Conservation (phyloP, 2,797 vertebrate genomes). For the Okamejei kenojei region DNA sequence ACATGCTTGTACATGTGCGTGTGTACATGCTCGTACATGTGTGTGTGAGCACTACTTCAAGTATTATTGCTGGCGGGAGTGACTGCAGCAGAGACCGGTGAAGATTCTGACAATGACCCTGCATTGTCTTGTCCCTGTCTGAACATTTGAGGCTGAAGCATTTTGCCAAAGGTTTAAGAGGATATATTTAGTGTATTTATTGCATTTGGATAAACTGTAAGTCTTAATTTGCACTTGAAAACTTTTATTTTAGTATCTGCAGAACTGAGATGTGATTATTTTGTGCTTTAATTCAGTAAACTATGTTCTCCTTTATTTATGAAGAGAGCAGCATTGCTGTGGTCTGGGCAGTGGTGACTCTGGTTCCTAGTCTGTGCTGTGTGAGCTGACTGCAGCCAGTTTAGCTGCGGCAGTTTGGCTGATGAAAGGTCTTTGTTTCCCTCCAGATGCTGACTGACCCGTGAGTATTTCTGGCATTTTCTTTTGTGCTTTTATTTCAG, state of each 20-base stretch:
- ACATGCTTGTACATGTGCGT: not conserved
- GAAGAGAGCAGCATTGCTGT: not conserved
- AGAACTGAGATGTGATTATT: not conserved
- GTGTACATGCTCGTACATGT: not conserved
- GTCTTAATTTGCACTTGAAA: constrained; percentile 24
- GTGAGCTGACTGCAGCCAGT: not conserved
- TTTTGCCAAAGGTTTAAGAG: not conserved
- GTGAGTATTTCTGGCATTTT: too few species aligned
- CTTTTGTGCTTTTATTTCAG: too few species aligned
- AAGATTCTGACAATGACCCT: not conserved
- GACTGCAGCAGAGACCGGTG: not conserved
- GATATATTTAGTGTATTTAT: not conserved
- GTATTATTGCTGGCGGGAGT: not conserved
- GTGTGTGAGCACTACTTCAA: not conserved
- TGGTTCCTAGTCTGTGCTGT: not conserved
- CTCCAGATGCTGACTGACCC: too few species aligned
- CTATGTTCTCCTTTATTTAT: not conserved
- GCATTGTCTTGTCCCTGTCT: not conserved
- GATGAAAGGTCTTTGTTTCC: too few species aligned
- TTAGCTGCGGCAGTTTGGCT: not conserved
- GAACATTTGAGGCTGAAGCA: not conserved
- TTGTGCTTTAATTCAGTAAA: not conserved
- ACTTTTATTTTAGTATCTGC: not conserved
- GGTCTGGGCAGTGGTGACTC: not conserved
- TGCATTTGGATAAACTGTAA: not conserved